Evolutionary conservation across 2,797 vertebrate species (phyloP), one percentile per base, ranked within the genome.

Genomic region (Spinus pinus): DNA sequence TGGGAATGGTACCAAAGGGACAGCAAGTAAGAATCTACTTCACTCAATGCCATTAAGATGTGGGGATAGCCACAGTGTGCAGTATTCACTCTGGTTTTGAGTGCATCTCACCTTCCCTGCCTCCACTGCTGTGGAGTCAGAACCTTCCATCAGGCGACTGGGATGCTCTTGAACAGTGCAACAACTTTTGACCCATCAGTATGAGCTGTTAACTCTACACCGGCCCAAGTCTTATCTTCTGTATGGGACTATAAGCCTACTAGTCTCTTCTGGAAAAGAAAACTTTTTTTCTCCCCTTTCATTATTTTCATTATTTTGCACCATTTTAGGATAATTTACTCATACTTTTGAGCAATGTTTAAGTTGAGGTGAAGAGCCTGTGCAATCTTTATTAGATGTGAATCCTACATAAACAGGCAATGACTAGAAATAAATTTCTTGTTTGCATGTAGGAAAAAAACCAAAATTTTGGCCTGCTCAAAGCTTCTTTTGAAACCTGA

Each of bases 21-120:
- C 53, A 62, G 4, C 0, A 0, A 9, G 7, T 19, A 57, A 21
- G 3, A 58, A 35, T 33, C 7, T 42, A 22, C 17, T 50, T 83
- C 35, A 51, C 14, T 28, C 2, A 3, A 8, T 13, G 33, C 7
- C 30, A 6, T 72, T 33, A 17, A 0, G 0, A 28, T 56, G 3
- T 7, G 4, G 14, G 12, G 6, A 15, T 25, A 58, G 7, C 3
- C 33, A 27, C 17, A 51, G 23, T 4, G 6, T 37, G 6, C 9
- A 25, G 11, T 7, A 15, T 50, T 57, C 31, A 3, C n/a, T 67
- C 3, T 23, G 11, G 18, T 53, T 86, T 42, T 35, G 18, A 61
- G 7, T 8, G 31, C 17, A 6, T 61, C 50, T 72, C 54, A 65
- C 17, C 20, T 72, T 81, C 42, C 24, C 49, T 35, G 6, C 24